Conservation (phyloP, 2,113 vertebrate species). For the Myrmophylax atrothorax region DNA sequence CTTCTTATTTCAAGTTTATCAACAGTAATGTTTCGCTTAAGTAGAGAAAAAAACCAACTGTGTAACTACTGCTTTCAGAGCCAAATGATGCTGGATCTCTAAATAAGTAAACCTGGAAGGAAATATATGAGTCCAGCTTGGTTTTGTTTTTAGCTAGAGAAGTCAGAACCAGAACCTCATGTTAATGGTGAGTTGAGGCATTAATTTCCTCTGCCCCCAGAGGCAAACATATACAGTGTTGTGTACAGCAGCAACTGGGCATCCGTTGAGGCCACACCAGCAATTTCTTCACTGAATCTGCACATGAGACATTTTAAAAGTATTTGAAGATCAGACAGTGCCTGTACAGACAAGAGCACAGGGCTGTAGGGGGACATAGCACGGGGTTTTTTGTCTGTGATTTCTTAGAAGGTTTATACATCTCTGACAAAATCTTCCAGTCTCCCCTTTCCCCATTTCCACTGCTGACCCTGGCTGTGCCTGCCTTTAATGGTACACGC, state of each 20-base stretch:
- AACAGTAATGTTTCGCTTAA: neutral
- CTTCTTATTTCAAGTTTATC: neutral
- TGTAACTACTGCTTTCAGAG: neutral
- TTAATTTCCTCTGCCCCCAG: neutral
- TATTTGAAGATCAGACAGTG: neutral
- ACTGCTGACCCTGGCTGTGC: neutral
- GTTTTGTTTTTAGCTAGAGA: neutral
- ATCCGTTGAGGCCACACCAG: neutral
- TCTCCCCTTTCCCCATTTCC: neutral
- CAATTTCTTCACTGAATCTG: neutral
- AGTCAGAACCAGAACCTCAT: neutral
- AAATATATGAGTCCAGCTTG: neutral
- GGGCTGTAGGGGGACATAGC: neutral
- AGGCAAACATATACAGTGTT: neutral
- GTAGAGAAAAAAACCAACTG: neutral
- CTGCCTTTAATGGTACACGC: neutral
- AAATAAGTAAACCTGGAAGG: neutral
- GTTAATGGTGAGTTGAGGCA: neutral
- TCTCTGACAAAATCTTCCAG: neutral
- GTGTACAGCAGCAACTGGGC: neutral
- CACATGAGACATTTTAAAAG: neutral
- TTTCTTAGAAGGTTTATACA: neutral
- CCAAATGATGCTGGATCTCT: neutral
- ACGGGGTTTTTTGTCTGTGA: neutral
- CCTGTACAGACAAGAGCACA: neutral